These are phyloP conservation scores for Herminia tarsipennalis DNA, from an alignment of 2,888 invertebrate genomes.

Conservation along the genomic window DNA sequence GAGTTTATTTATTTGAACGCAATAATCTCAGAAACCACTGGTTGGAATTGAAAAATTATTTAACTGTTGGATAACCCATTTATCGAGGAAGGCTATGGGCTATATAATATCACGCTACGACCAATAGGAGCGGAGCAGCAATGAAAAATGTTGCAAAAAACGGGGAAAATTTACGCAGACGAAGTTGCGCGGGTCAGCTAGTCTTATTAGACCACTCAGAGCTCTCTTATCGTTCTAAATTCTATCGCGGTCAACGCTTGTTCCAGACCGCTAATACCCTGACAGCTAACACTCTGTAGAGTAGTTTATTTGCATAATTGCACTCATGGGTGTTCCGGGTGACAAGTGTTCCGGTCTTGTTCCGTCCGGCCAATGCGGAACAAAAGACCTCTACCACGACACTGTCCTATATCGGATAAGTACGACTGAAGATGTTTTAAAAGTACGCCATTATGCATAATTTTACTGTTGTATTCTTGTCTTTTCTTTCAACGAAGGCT, in stretches of 20 bases:
- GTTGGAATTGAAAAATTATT: too few species aligned
- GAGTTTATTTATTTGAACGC: too few species aligned
- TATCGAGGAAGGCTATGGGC: too few species aligned
- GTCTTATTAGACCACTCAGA: too few species aligned
- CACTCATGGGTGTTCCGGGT: conserved; percentile 25
- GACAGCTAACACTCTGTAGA: not conserved
- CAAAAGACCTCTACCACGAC: conserved; percentile 4
- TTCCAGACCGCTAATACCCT: not conserved
- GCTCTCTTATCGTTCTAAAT: not conserved
- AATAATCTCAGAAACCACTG: too few species aligned
- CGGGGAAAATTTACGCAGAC: too few species aligned
- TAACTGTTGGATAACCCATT: too few species aligned
- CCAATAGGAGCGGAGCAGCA: too few species aligned
- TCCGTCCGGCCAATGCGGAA: conserved; percentile 1
- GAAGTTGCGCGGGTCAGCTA: too few species aligned
- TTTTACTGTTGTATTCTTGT: conserved; percentile 7
- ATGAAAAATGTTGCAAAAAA: too few species aligned
- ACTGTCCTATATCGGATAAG: conserved; percentile 8
- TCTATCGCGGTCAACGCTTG: too few species aligned
- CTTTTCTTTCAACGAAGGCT: conserved; percentile 4
- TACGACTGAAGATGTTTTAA: conserved; percentile 23
- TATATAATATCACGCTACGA: too few species aligned
- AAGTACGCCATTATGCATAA: conserved; percentile 24
- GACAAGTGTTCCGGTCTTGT: conserved; percentile 11
- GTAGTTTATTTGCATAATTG: conserved; percentile 33